Base-by-base conservation (phyloP, 2,888 invertebrate genomes). In the Hemithea aestivaria region DNA sequence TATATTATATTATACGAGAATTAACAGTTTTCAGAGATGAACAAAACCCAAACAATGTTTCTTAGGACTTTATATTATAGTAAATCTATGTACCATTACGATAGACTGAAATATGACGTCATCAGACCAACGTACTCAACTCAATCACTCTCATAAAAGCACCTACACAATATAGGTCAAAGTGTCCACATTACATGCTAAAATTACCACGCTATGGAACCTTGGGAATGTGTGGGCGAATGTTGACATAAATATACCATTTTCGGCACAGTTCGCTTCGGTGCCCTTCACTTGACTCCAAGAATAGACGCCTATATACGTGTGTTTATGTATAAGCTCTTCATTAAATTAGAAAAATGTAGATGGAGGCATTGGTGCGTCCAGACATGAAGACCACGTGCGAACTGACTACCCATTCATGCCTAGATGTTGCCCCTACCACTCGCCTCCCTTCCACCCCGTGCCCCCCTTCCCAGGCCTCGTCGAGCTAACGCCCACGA, bases 361-460 rank as follows among this genome's bases (percentile, higher is more conserved):
- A 40, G 44, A 50, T 27, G 33, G 36, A 48, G 45, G 48, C 60
- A 63, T 29, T 47, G 56, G 56, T 56, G 62, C 66, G 60, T 62
- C 58, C 55, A 52, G 40, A 58, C 60, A 58, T 59, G 54, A 56
- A 54, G 56, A 45, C 51, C 55, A 56, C 47, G 48, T 46, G 55
- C 55, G 61, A 56, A 57, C 59, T 46, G 24, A 23, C 30, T 40
- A 35, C 41, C 33, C 41, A 41, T 41, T 41, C 41, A 41, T 41
- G 41, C 41, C 41, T 27, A 11, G 27, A 10, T 10, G 21, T 27
- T 32, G 9, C 35, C 41, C 28, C 7, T 35, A 23, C 35, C 31
- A 27, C 22, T 30, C 29, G 28, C 20, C 29, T 27, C 28, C 20
- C n/a, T 22, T 33, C 10, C 32, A 22, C 27, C 44, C 29, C 34